phyloP scores from a whole-genome alignment of 2,113 vertebrate species.

The Poecile atricapillus region DNA sequence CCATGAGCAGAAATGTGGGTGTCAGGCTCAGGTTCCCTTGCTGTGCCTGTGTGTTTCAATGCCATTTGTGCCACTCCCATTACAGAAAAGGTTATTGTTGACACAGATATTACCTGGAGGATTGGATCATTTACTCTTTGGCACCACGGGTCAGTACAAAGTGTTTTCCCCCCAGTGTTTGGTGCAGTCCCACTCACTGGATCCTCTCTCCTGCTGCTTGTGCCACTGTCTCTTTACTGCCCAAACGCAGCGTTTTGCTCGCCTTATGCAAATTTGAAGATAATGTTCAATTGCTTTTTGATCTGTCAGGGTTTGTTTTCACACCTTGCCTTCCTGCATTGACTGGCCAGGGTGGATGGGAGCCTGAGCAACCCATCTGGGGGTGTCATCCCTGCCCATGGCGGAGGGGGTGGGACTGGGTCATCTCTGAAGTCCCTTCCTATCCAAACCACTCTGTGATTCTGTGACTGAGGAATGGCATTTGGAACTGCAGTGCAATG shows the following conservation, averaged over 20 bases:
- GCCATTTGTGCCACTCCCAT: not conserved
- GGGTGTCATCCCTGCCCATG: not conserved
- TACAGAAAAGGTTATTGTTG: not conserved
- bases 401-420: too few relatives aligned
- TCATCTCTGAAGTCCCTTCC: not conserved
- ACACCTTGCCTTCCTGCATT: not conserved
- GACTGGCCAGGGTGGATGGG: not conserved
- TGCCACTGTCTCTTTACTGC: not conserved
- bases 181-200: not conserved
- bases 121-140: not conserved
- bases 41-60: fast-evolving
- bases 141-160: not conserved
- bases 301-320: not conserved
- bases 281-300: not conserved
- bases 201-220: not conserved
- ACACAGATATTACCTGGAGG: not conserved
- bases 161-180: not conserved
- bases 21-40: not conserved
- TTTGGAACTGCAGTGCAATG: not conserved
- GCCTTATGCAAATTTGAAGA: not conserved
- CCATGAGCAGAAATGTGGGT: not conserved
- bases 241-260: not conserved
- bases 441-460: not conserved
- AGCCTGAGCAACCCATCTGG: not conserved
- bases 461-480: not conserved